Percentiles rank a stretch among this genome's conserved stretches.
These are phyloP conservation scores for Dromococcyx pavoninus DNA, from an alignment of 2,797 vertebrate genomes.

Conservation along the genomic window DNA sequence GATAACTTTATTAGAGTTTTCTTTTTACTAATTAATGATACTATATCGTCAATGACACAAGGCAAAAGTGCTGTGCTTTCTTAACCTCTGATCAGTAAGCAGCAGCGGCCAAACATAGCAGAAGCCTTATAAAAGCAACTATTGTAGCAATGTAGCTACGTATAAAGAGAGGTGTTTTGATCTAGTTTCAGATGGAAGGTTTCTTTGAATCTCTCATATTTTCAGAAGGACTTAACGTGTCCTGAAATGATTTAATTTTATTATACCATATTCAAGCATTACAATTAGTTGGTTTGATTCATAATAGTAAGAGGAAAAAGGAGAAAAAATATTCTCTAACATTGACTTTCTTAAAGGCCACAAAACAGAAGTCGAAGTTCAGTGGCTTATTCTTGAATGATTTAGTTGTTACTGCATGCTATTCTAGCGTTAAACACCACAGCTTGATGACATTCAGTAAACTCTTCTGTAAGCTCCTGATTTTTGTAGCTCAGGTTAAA, in stretches of 20 bases:
- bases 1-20: background rate
- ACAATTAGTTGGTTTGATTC: background rate
- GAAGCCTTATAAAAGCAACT: background rate
- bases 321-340: background rate
- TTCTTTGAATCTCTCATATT: background rate
- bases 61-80: accelerated
- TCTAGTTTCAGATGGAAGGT: background rate
- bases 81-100: background rate
- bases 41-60: background rate
- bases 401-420: background rate
- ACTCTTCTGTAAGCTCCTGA: background rate
- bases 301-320: background rate
- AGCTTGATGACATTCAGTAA: background rate
- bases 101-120: background rate
- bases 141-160: accelerated
- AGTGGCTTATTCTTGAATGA: background rate
- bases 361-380: background rate
- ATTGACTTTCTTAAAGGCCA: background rate
- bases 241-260: background rate
- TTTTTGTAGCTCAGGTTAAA: background rate
- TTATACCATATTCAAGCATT: background rate
- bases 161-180: background rate
- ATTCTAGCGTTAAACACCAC: background rate
- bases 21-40: background rate
- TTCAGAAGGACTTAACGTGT: background rate